Evolutionary conservation across 2,888 invertebrate species (phyloP).

Genomic region (Scelioninae gen. 2): DNA sequence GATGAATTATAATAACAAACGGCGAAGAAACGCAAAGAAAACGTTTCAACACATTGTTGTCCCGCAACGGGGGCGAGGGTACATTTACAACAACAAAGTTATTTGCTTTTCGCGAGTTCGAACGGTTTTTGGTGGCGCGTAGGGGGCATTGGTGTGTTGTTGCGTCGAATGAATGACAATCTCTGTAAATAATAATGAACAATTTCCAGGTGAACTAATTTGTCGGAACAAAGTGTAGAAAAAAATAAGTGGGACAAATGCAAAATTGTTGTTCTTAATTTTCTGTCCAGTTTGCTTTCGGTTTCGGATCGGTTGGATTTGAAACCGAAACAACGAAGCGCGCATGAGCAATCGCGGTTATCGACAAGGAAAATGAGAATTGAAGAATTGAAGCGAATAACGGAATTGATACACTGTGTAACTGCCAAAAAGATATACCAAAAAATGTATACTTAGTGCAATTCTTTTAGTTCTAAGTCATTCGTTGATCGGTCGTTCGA

Average conservation of each 20-base stretch:
- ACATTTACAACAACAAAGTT: too few species aligned
- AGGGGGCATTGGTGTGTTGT: conserved; percentile 53
- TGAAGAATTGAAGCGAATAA: too few species aligned
- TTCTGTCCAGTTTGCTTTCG: not conserved
- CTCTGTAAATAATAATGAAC: conserved; percentile 45
- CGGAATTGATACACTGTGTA: conserved; percentile 32
- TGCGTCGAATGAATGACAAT: conserved; percentile 36
- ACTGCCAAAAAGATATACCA: conserved; percentile 66
- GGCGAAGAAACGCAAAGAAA: conserved; percentile 20
- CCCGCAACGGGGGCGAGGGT: conserved; percentile 13
- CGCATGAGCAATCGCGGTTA: conserved; percentile 8
- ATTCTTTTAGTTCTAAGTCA: conserved; percentile 63
- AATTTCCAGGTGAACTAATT: conserved; percentile 10
- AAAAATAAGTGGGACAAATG: conserved; percentile 18
- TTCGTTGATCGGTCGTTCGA: conserved; percentile 35
- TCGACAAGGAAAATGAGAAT: too few species aligned
- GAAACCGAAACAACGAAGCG: conserved; percentile 20
- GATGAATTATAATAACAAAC: conserved; percentile 32
- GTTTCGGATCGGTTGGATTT: conserved; percentile 17
- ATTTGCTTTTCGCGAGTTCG: conserved; percentile 37
- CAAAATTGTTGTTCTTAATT: not conserved
- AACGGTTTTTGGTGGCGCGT: conserved; percentile 14
- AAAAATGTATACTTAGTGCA: conserved; percentile 64
- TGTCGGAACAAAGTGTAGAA: too few species aligned
- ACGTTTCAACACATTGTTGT: conserved; percentile 52